phyloP scores from a whole-genome alignment of 2,797 vertebrate genomes.

The Pachyuromys duprasi region DNA sequence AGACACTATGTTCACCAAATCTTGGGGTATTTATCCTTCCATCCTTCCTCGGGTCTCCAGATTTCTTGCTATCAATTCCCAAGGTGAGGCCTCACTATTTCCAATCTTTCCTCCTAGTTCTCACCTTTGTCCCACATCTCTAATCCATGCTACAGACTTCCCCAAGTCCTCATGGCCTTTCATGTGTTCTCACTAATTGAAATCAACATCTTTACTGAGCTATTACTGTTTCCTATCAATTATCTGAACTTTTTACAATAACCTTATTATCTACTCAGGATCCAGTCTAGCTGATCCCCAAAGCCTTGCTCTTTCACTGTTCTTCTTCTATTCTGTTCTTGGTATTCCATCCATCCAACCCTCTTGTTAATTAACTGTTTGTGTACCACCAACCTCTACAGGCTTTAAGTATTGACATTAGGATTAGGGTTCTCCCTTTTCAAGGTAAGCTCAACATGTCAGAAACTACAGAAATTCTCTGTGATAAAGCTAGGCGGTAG shows the following conservation, averaged over 20 bases:
- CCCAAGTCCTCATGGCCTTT: neutral
- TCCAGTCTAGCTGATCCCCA: neutral
- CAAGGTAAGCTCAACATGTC: neutral
- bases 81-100: neutral
- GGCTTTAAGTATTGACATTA: neutral
- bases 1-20: neutral
- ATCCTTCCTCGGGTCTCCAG: neutral
- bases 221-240: constrained; percentile 12
- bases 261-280: neutral
- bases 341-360: neutral
- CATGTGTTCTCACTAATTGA: neutral
- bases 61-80: neutral
- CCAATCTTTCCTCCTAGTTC: neutral
- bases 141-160: neutral
- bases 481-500: neutral
- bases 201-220: neutral
- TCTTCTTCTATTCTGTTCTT: neutral
- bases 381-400: neutral
- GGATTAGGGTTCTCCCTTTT: neutral
- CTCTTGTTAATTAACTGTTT: neutral
- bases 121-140: neutral
- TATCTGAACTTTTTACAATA: neutral
- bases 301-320: neutral
- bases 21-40: neutral
- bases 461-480: neutral